Percentiles rank a stretch among this genome's conserved stretches.
phyloP scores from a whole-genome alignment of 2,113 vertebrate species.

The Mola mola region DNA sequence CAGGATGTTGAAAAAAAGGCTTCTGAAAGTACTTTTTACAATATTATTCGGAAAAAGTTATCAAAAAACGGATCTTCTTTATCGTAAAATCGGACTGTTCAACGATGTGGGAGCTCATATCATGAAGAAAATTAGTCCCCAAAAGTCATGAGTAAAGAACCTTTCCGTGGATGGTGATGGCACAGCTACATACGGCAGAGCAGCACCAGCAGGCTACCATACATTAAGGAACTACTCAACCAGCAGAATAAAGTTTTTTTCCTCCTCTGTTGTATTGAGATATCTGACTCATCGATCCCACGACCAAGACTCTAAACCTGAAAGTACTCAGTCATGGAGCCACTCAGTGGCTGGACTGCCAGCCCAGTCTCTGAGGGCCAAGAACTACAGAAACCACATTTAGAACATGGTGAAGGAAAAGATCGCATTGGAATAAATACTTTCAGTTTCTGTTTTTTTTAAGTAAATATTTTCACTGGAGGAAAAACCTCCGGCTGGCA shows the following conservation, averaged over 20 bases:
- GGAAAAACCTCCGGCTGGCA: slow-evolving; percentile 75
- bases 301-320: slow-evolving; percentile 37
- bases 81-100: no score
- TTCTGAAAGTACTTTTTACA: no score
- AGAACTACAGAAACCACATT: slow-evolving; percentile 72
- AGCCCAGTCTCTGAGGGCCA: slow-evolving; percentile 56
- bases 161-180: slow-evolving; percentile 20
- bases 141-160: slow-evolving; percentile 20
- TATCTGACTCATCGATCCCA: slow-evolving; percentile 20
- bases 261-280: slow-evolving; percentile 10
- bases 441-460: slow-evolving; percentile 67
- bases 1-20: no score
- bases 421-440: slow-evolving; percentile 77
- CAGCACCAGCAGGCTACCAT: not conserved
- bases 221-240: slow-evolving; percentile 1
- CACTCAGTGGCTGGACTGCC: slow-evolving; percentile 42
- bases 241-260: no score
- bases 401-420: slow-evolving; percentile 68
- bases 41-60: no score
- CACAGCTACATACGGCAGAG: no score
- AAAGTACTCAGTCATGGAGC: slow-evolving; percentile 43
- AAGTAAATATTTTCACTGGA: slow-evolving; percentile 81
- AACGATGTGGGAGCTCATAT: no score
- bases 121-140: no score
- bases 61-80: no score